Percentiles rank a stretch among this genome's conserved stretches.
Conservation (phyloP, 2,113 vertebrate genomes). For the Numenius arquata region DNA sequence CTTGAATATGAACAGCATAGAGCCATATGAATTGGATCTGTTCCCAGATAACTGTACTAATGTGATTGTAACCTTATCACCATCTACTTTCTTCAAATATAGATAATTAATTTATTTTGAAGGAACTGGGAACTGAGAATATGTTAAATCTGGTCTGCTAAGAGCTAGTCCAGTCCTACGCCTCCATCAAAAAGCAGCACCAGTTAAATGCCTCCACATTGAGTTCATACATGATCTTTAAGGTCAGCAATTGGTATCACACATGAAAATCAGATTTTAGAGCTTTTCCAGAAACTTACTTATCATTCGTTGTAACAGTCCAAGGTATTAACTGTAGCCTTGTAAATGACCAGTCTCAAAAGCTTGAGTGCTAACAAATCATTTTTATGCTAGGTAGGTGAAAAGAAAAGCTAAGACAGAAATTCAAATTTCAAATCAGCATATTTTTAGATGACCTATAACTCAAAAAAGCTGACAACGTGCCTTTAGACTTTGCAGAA, state of each 20-base stretch:
- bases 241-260: background rate
- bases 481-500: background rate
- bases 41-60: background rate
- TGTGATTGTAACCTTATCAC: background rate
- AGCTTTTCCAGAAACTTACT: background rate
- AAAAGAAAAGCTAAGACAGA: slow-evolving; percentile 15
- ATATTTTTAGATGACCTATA: background rate
- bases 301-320: background rate
- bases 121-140: background rate
- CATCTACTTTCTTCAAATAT: background rate
- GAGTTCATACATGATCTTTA: background rate
- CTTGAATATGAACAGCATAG: background rate
- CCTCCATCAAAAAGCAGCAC: background rate
- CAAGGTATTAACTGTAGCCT: background rate
- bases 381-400: background rate
- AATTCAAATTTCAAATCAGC: slow-evolving; percentile 18
- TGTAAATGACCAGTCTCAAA: background rate
- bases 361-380: background rate
- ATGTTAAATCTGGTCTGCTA: background rate
- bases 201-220: background rate
- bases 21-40: background rate
- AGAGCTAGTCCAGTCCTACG: background rate
- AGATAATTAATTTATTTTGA: background rate
- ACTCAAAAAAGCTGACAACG: background rate
- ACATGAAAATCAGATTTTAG: background rate